phyloP scores from a whole-genome alignment of 2,113 vertebrate species.

The Tretioscincus oriximinensis region DNA sequence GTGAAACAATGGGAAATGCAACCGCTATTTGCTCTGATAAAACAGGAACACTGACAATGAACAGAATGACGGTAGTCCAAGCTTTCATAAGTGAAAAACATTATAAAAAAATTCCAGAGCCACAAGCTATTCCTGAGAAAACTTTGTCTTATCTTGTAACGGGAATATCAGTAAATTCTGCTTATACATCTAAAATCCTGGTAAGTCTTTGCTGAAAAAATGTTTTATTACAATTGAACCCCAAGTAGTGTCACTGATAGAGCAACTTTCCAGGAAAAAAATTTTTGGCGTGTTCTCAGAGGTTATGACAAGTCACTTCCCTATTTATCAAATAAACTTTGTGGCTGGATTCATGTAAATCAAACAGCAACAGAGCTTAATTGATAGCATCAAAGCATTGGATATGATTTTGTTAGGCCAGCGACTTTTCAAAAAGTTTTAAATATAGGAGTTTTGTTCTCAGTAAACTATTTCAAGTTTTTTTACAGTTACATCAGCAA shows the following conservation, averaged over 20 bases:
- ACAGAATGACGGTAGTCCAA: conserved; percentile 98
- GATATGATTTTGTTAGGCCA: background rate
- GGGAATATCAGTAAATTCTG: conserved; percentile 95
- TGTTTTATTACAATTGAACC: background rate
- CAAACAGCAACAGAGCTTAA: background rate
- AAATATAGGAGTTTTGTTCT: background rate
- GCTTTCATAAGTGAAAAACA: conserved; percentile 88
- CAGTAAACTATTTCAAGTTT: background rate
- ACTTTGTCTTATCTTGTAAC: conserved; percentile 86
- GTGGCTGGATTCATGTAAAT: no score
- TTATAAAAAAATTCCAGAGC: conserved; percentile 89
- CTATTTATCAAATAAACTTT: no score
- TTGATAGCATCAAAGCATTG: background rate
- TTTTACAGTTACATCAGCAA: background rate
- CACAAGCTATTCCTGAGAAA: conserved; percentile 85
- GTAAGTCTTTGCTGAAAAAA: conserved; percentile 67
- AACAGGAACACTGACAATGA: conserved; percentile 96
- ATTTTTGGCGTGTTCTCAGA: no score
- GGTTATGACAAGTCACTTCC: no score
- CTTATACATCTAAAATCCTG: conserved; percentile 98
- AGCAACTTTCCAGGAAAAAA: background rate
- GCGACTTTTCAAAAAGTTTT: background rate
- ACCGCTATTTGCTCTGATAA: conserved; percentile 99
- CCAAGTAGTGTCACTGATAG: background rate
- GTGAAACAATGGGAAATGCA: conserved; percentile 98